Evolutionary conservation across 2,797 vertebrate species (phyloP).

Genomic region (Gallinago solitaria): DNA sequence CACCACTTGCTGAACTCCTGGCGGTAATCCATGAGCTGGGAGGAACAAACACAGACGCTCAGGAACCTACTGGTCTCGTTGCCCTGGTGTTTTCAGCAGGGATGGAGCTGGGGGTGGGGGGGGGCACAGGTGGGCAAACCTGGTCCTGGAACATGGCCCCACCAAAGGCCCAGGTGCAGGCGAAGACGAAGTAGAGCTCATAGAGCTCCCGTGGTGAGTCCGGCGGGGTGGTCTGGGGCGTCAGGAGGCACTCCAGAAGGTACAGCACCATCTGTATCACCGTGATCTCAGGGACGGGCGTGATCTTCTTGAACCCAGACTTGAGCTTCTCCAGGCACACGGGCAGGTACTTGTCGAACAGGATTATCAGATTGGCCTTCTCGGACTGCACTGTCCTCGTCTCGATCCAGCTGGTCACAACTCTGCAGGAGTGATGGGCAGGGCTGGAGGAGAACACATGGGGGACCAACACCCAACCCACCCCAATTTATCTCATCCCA

Average conservation of each 20-base stretch:
- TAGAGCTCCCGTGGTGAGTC: conserved; percentile 78
- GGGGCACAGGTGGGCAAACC: conserved; percentile 11
- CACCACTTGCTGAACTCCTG: conserved; percentile 81
- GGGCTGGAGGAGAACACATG: accelerated
- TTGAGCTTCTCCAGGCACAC: conserved; percentile 76
- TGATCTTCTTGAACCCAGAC: conserved; percentile 77
- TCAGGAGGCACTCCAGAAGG: conserved; percentile 78
- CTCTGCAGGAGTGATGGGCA: conserved; percentile 8
- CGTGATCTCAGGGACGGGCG: conserved; percentile 69
- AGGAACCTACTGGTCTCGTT: accelerated
- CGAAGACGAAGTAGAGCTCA: conserved; percentile 76
- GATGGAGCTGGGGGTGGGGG: neutral
- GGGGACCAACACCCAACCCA: accelerated
- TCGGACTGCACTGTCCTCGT: conserved; percentile 73
- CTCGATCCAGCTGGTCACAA: conserved; percentile 79
- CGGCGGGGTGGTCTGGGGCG: conserved; percentile 33
- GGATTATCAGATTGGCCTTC: conserved; percentile 73
- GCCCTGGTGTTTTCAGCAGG: neutral
- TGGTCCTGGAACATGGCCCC: conserved; percentile 80
- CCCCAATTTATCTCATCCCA: accelerated
- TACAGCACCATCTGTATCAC: conserved; percentile 67
- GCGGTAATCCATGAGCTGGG: conserved; percentile 75
- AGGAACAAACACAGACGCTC: neutral
- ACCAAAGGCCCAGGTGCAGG: conserved; percentile 77
- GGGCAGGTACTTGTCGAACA: conserved; percentile 82